Base-by-base conservation (phyloP, 2,888 invertebrate genomes). In the Gnatocerus cornutus region DNA sequence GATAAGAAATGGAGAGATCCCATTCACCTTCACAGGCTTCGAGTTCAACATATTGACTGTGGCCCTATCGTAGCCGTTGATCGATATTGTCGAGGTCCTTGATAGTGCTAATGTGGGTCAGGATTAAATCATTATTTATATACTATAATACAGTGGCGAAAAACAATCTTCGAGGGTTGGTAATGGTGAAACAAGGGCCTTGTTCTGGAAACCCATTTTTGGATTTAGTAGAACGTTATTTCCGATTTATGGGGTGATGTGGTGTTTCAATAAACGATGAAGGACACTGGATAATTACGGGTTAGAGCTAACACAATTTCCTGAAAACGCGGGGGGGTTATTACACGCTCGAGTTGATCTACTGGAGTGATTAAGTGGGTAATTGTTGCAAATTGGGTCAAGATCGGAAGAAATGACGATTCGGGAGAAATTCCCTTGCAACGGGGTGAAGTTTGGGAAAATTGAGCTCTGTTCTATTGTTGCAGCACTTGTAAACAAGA, bases 231-330 rank as follows among this genome's bases (percentile, higher is more conserved):
- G 33, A 12, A 37, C 37, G 53, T n/a, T 53, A 39, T 46, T 59
- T 56, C 56, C 56, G 41, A 56, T 56, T 56, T 56, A 21, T 56
- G 21, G 41, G 27, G 8, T 52, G 30, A 52, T 56, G 41, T 39
- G 16, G 41, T 21, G 56, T 43, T 56, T 41, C 41, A 43, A 56
- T 41, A 27, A 41, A 6, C 14, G 41, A 9, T 21, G 41, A 56
- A 56, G 56, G 56, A 56, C 56, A 10, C 45, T 29, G 56, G 59
- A 33, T 59, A 33, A 45, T 59, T 59, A 59, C 27, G 21, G 21
- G 21, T 21, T 59, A 21, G 27, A 5, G 30, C 27, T 21, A 43
- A 37, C 9, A 39, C 16, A 55, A 58, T 58, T 58, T 58, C 58
- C 58, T 45, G 30, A 58, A 58, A 58, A 43, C 8, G 9, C 16